Evolutionary conservation across 2,797 vertebrate genomes (phyloP).

Genomic region (Oophaga sylvatica): DNA sequence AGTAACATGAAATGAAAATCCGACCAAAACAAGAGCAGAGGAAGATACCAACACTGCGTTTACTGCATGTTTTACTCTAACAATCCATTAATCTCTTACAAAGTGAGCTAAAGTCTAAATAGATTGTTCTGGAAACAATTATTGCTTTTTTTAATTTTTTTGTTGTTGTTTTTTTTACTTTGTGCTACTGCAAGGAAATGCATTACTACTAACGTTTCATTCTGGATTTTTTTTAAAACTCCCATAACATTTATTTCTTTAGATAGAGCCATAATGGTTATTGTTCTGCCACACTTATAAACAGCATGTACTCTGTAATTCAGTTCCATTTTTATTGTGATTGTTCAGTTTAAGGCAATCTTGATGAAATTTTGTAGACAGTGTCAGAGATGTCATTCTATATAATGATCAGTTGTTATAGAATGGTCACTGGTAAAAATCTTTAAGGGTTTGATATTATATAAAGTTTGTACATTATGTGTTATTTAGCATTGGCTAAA

Average conservation of each 20-base stretch:
- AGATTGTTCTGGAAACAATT: background rate
- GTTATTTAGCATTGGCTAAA: background rate
- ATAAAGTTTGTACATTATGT: slow-evolving; percentile 16
- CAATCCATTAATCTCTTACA: background rate
- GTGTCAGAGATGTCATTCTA: slow-evolving; percentile 23
- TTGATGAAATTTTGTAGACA: slow-evolving; percentile 38
- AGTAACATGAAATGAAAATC: background rate
- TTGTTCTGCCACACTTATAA: slow-evolving; percentile 34
- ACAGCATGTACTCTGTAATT: slow-evolving; percentile 38
- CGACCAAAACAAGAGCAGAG: background rate
- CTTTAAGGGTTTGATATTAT: slow-evolving; percentile 23
- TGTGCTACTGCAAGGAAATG: background rate
- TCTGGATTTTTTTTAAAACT: background rate
- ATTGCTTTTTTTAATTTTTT: no score
- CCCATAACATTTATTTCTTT: slow-evolving; percentile 40
- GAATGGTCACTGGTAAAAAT: slow-evolving; percentile 22
- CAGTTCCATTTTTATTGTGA: slow-evolving; percentile 33
- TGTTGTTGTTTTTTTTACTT: background rate
- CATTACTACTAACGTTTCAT: slow-evolving; percentile 6
- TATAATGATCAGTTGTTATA: slow-evolving; percentile 28
- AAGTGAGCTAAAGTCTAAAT: slow-evolving; percentile 9
- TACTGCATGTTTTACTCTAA: background rate
- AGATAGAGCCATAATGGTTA: slow-evolving; percentile 36
- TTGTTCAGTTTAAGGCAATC: slow-evolving; percentile 34
- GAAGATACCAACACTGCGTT: background rate